Percentiles rank a stretch among this genome's conserved stretches.
Evolutionary conservation across 2,888 invertebrate genomes (phyloP).

Genomic region (Pandemis cinnamomeana): DNA sequence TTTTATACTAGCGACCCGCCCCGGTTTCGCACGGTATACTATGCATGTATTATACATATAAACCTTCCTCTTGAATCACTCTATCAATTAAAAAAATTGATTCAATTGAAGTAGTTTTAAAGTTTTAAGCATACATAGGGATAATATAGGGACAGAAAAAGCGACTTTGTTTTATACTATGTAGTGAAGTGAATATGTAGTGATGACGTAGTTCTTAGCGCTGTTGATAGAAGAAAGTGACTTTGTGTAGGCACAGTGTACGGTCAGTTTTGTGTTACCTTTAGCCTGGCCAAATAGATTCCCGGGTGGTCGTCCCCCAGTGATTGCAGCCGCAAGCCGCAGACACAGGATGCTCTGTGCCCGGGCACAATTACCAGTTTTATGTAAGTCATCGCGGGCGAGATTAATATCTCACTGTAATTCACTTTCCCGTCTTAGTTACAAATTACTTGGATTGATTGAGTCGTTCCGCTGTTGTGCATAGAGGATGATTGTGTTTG

Average conservation of each 20-base stretch:
- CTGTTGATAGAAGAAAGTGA: neutral
- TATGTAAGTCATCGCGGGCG: slow-evolving; percentile 22
- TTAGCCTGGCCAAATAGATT: slow-evolving; percentile 57
- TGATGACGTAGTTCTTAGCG: too few relatives aligned
- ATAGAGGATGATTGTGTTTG: neutral
- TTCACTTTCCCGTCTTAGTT: slow-evolving; percentile 3
- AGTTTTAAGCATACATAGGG: too few relatives aligned
- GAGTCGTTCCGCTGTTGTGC: neutral
- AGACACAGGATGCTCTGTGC: slow-evolving; percentile 31
- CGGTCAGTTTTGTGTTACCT: slow-evolving; percentile 25
- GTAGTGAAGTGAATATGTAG: too few relatives aligned
- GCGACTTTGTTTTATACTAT: too few relatives aligned
- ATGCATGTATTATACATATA: too few relatives aligned
- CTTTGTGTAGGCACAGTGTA: neutral
- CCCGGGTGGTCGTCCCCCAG: slow-evolving; percentile 67
- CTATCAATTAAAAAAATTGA: too few relatives aligned
- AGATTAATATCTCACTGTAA: slow-evolving; percentile 20
- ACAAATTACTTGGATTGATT: slow-evolving; percentile 2
- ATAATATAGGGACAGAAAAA: too few relatives aligned
- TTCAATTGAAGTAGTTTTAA: too few relatives aligned
- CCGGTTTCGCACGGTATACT: too few relatives aligned
- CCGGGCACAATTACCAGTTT: slow-evolving; percentile 38
- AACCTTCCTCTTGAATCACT: too few relatives aligned
- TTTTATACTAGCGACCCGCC: too few relatives aligned
- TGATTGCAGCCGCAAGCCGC: slow-evolving; percentile 55